phyloP scores from a whole-genome alignment of 2,113 vertebrate species.

The Todiramphus chloris region DNA sequence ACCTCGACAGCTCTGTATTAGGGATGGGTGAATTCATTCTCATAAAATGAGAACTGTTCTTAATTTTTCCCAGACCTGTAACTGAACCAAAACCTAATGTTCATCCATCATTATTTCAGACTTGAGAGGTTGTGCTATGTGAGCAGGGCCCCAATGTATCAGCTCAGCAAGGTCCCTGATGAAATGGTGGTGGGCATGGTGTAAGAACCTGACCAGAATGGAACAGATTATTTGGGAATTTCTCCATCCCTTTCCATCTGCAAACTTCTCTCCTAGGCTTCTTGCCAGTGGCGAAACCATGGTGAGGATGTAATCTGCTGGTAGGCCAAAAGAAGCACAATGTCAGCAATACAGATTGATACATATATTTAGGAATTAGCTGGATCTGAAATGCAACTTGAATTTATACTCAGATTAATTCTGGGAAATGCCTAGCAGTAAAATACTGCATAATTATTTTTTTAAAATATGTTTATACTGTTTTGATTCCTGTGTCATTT shows the following conservation, averaged over 20 bases:
- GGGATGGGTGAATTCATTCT: slow-evolving; percentile 38
- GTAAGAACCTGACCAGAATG: slow-evolving; percentile 25
- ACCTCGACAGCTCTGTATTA: slow-evolving; percentile 35
- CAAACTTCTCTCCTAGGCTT: slow-evolving; percentile 43
- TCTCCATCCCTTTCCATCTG: slow-evolving; percentile 53
- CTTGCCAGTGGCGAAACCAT: slow-evolving; percentile 26
- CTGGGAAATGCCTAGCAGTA: not conserved
- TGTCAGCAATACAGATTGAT: slow-evolving; percentile 30
- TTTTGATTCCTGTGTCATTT: not conserved
- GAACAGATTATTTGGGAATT: slow-evolving; percentile 66
- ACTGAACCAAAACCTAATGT: slow-evolving; percentile 54
- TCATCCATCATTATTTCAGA: slow-evolving; percentile 62
- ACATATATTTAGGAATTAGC: not conserved
- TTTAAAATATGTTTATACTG: not conserved
- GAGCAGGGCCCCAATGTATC: not conserved
- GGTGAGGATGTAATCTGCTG: slow-evolving; percentile 25
- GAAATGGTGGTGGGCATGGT: not conserved
- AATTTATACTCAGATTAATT: not conserved
- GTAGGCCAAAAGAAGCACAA: slow-evolving; percentile 7
- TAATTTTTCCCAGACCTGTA: slow-evolving; percentile 49
- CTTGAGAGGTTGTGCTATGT: slow-evolving; percentile 19
- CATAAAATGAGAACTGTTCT: slow-evolving; percentile 20
- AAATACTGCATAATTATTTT: not conserved
- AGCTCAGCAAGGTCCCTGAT: slow-evolving; percentile 17
- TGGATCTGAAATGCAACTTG: slow-evolving; percentile 4